Base-by-base conservation (phyloP, 2,113 vertebrate species). In the Sorex fumeus region DNA sequence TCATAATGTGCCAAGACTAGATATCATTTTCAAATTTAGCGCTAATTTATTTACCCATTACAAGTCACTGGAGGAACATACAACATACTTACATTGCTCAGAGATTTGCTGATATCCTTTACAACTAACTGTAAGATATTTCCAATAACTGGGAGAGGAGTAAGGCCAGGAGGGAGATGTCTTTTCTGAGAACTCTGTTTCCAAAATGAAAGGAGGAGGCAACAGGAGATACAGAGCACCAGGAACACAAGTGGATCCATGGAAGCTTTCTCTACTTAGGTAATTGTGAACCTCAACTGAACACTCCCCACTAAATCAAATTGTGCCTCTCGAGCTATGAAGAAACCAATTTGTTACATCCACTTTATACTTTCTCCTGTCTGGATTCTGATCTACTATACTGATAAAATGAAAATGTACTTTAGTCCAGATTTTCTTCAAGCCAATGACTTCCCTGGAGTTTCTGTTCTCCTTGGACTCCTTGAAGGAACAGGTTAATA, bases 131-230 rank as follows among this genome's bases (percentile, higher is more conserved):
- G 90, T 1, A 95, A 45, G 18, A 93, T 79, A 57, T 96, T 95
- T 75, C 92, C 96, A 43, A 95, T 21, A 25, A 96, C 4, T 2
- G 93, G 90, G 2, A 96, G 71, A 5, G 92, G 93, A 34, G 71
- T 86, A 3, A 93, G 95, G 11, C 90, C 96, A 8, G 93, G 95
- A 75, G 70, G 96, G 19, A 95, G 30, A 60, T 36, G 89, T 30
- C 74, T 45, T 84, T 36, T 72, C 67, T 69, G 57, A 32, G 62
- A 36, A 15, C 67, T 27, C 40, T 71, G 76, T 62, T 28, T 91
- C 88, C 88, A 86, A 23, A 67, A n/a, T 3, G 43, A 64, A 40
- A 95, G 34, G 86, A 92, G 27, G 27, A 34, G 82, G 21, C 30
- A 69, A 8, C 19, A 76, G 28, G 45, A 81, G 23, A 92, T 34